Evolutionary conservation across 2,888 invertebrate species (phyloP).

Genomic region (Drosophila mayaguana): DNA sequence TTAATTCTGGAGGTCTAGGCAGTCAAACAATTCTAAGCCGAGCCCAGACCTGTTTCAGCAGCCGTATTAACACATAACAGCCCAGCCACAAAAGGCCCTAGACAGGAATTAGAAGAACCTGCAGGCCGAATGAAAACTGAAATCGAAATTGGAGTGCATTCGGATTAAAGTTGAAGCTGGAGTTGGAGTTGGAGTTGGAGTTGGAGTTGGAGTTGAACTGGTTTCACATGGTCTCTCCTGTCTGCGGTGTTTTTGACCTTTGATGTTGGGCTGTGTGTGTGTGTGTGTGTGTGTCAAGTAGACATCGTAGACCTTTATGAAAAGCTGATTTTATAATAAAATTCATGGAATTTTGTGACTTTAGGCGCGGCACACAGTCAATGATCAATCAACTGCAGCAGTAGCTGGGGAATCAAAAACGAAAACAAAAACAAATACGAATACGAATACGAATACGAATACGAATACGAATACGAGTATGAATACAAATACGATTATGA

Average conservation of each 20-base stretch:
- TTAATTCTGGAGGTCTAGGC: conserved; percentile 42
- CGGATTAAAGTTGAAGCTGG: conserved; percentile 37
- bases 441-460: conserved; percentile 21
- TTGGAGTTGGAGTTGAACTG: conserved; percentile 31
- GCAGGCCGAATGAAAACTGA: conserved; percentile 43
- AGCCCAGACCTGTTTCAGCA: conserved; percentile 55
- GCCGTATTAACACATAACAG: conserved; percentile 54
- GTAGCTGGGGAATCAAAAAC: conserved; percentile 34
- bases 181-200: conserved; percentile 20
- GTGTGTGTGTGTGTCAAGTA: conserved; percentile 27
- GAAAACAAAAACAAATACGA: conserved; percentile 22
- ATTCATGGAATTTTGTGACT: conserved; percentile 72
- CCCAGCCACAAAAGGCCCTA: conserved; percentile 11
- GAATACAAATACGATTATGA: conserved; percentile 38
- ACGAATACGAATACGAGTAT: conserved; percentile 35
- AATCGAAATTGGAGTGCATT: conserved; percentile 55
- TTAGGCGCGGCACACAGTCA: conserved; percentile 68
- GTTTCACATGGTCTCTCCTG: conserved; percentile 30
- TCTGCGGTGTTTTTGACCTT: conserved; percentile 58
- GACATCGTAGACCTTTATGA: conserved; percentile 54
- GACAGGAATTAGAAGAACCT: conserved; percentile 52
- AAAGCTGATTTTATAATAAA: conserved; percentile 68
- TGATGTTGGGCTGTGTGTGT: conserved; percentile 43
- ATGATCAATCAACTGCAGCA: conserved; percentile 75
- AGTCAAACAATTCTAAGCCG: conserved; percentile 48